phyloP scores from a whole-genome alignment of 2,113 vertebrate genomes.

The Pygoscelis antarcticus region DNA sequence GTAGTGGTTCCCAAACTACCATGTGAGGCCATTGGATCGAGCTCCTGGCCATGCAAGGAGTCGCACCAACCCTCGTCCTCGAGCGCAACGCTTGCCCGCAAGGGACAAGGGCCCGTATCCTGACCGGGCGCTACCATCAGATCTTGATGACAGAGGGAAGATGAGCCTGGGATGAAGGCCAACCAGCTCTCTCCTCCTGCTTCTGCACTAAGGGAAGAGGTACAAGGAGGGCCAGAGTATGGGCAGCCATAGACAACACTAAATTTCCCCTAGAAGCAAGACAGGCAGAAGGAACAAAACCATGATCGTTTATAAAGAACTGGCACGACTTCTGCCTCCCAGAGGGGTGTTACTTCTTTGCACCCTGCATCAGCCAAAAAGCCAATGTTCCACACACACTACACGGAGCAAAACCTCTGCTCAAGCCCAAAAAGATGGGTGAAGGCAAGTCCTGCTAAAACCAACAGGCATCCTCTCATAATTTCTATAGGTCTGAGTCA shows the following conservation, averaged over 20 bases:
- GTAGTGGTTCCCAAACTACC: slow-evolving; percentile 5
- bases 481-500: not conserved
- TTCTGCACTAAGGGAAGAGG: not conserved
- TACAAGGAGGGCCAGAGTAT: not conserved
- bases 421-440: not conserved
- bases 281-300: not conserved
- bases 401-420: not conserved
- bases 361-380: not conserved
- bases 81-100: rapidly evolving
- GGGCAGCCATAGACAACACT: not conserved
- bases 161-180: not conserved
- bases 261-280: not conserved
- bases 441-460: not conserved
- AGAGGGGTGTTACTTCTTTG: not conserved
- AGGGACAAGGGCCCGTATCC: not conserved
- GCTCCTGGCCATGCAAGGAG: not conserved
- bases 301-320: not conserved
- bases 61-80: not conserved
- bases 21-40: not conserved
- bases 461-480: not conserved
- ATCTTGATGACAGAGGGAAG: not conserved
- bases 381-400: too few species aligned
- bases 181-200: not conserved
- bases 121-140: not conserved
- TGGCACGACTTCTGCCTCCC: not conserved